A percentile compares a stretch with the other conserved stretches of the same genome.
phyloP scores from a whole-genome alignment of 2,888 invertebrate genomes.

The Drosophila mimetica region DNA sequence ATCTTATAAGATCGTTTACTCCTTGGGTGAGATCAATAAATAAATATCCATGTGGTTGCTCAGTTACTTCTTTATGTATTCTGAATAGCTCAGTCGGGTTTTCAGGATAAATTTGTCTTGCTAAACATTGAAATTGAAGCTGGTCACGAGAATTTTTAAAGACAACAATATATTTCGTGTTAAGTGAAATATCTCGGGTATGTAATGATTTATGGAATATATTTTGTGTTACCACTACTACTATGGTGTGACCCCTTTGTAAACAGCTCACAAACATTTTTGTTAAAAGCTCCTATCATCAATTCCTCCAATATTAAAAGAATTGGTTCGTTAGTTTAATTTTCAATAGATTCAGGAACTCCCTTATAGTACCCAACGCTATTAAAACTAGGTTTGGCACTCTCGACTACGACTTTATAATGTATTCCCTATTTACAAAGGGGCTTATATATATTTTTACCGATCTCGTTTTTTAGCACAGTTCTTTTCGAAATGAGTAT shows the following conservation, averaged over 20 bases:
- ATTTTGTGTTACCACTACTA: background rate
- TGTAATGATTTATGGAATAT: background rate
- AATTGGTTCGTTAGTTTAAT: background rate
- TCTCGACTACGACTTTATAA: background rate
- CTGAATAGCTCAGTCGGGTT: background rate
- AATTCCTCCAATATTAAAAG: slow-evolving; percentile 5
- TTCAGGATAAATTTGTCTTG: background rate
- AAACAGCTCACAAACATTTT: background rate
- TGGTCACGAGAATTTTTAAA: too few relatives aligned
- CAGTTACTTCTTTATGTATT: background rate
- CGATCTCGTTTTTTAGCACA: background rate
- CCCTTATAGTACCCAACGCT: background rate
- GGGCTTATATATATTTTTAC: background rate
- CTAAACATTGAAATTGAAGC: background rate
- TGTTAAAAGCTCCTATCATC: slow-evolving; percentile 10
- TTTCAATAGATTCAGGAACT: background rate
- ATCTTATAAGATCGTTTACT: background rate
- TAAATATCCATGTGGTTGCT: background rate
- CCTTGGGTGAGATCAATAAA: background rate
- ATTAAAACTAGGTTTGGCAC: slow-evolving; percentile 1
- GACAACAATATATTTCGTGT: background rate
- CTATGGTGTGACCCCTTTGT: background rate
- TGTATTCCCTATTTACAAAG: background rate
- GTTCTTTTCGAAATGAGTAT: slow-evolving; percentile 4
- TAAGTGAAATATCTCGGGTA: background rate